Conservation (phyloP, 1,140 invertebrate genomes). For the Cepaea nemoralis region DNA sequence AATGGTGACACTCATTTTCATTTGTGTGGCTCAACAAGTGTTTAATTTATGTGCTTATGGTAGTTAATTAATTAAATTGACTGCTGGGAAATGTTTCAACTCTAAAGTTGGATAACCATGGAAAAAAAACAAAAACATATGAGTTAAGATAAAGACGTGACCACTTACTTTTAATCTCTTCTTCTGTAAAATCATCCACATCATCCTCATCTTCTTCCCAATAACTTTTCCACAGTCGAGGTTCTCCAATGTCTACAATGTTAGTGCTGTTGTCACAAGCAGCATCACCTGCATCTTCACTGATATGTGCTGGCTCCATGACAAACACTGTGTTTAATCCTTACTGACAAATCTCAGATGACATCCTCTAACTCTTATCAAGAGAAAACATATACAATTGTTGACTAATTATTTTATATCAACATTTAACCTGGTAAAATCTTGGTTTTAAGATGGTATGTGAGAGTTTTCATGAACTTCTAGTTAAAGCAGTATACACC, state of each 20-base stretch:
- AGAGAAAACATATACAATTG: too few species aligned
- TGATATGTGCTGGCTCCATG: neutral
- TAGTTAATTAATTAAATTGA: neutral
- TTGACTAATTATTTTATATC: too few species aligned
- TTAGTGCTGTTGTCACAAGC: neutral
- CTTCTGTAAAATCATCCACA: slow-evolving; percentile 58
- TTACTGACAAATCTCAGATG: too few species aligned
- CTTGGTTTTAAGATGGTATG: too few species aligned
- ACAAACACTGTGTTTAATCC: neutral
- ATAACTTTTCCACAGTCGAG: slow-evolving; percentile 22
- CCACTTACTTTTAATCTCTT: slow-evolving; percentile 64
- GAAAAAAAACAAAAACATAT: neutral
- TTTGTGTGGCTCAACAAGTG: neutral
- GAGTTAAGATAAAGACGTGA: neutral
- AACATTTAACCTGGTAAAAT: too few species aligned
- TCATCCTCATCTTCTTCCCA: slow-evolving; percentile 63
- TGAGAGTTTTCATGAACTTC: too few species aligned
- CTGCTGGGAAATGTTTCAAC: neutral
- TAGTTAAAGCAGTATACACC: too few species aligned
- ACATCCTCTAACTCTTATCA: too few species aligned
- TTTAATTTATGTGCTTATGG: neutral
- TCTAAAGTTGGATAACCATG: neutral
- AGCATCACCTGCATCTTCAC: neutral
- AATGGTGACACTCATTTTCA: neutral
- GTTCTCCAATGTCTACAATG: neutral